Evolutionary conservation across 1,140 invertebrate species (phyloP), one percentile per base, ranked within the genome.

Genomic region (Platyscapa corneri): DNA sequence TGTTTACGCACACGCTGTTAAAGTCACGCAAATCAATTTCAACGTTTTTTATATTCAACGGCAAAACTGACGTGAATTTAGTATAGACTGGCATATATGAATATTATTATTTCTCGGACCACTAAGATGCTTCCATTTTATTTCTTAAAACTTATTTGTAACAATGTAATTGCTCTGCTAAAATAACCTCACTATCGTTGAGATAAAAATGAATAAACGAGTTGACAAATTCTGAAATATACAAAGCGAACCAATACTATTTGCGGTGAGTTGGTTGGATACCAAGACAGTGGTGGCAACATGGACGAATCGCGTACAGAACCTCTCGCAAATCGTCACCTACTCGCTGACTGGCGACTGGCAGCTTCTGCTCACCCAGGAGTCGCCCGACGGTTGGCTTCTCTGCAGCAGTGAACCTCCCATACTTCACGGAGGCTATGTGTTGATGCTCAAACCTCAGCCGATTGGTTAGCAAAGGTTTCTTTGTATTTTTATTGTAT

Each of bases 221-320:
- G 56, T n/a, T 64, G 56, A 64, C 27, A 32, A 67, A 16, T 30
- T 67, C 64, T 67, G 7, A 67, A 32, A 32, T 67, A 8, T 67
- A 30, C 49, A n/a, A 89, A 96, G 95, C 1, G 95, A 96, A 65
- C 92, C 95, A 84, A 95, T 97, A 84, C 92, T 97, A 37, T 95
- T 94, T 46, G 91, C 95, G 78, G 97, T 98, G 0, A 93, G 93
- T 14, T 99, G 98, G 97, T 94, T 95, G n/a, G 95, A 95, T 37
- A 93, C 95, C 27, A 91, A 95, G 0, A 94, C 95, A 14, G 87
- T 98, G 1, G 90, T 95, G 0, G 95, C 96, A 0, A 94, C 96
- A 8, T 98, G 97, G 97, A 94, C 97, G 87, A 98, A 98, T 87
- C 94, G 98, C 70, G 94, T 96, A n/a, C 98, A 98, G 91, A 98